Conservation (phyloP, 2,888 invertebrate species). For the Trichopria drosophilae region DNA sequence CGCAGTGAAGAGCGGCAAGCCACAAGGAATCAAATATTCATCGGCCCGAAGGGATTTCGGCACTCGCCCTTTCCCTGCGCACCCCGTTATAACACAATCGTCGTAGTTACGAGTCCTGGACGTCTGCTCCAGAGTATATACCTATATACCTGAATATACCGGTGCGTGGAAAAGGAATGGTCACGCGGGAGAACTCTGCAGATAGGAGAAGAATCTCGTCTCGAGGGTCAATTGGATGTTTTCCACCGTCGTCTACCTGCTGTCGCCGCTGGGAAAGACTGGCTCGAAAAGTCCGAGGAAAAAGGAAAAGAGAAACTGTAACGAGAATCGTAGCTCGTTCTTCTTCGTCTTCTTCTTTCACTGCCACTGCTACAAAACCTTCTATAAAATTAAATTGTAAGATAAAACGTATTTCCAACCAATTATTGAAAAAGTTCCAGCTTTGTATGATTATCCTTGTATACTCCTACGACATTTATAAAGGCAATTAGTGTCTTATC, state of each 20-base stretch:
- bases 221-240: constrained; percentile 37
- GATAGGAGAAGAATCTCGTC: constrained; percentile 26
- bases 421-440: too few relatives aligned
- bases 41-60: constrained; percentile 36
- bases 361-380: too few relatives aligned
- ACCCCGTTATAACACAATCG: constrained; percentile 31
- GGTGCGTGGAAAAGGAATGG: constrained; percentile 13
- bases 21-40: constrained; percentile 37
- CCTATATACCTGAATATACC: too few relatives aligned
- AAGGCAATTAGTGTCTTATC: too few relatives aligned
- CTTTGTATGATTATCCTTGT: too few relatives aligned
- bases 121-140: too few relatives aligned
- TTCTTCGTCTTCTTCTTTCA: too few relatives aligned
- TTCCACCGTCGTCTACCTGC: constrained; percentile 35
- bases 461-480: too few relatives aligned
- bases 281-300: neutral
- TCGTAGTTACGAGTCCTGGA: constrained; percentile 34
- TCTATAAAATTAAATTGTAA: neutral
- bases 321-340: constrained; percentile 3
- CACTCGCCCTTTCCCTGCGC: constrained; percentile 11
- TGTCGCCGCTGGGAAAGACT: constrained; percentile 19
- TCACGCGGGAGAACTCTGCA: constrained; percentile 27
- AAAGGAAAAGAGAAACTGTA: constrained; percentile 12
- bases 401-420: too few relatives aligned
- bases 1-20: constrained; percentile 5